Base-by-base conservation (phyloP, 1,140 invertebrate genomes). In the Onthophagus taurus region DNA sequence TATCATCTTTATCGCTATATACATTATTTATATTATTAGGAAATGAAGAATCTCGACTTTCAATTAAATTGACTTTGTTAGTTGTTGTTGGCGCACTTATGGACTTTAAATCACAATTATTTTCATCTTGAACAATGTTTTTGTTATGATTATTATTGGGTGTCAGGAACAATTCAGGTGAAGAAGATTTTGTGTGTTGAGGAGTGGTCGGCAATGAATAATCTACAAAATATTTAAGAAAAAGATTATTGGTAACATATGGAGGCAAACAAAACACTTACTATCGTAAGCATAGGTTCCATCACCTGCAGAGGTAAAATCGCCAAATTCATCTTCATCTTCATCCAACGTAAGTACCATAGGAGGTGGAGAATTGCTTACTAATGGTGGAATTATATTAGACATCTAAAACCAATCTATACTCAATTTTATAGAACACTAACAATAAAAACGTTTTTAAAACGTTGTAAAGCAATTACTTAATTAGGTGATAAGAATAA, bases 341-440 rank as follows among this genome's bases (percentile, higher is more conserved):
- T 78, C 75, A 3, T 74, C 72, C 46, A 77, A 73, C 18, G 67
- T 66, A 49, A 66, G 66, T 54, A 72, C 74, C 26, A 78, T 69
- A 18, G 77, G 77, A 36, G 77, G 77, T 47, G 77, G 77, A 17
- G 76, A 75, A 44, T 71, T 76, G 52, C 76, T 76, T 31, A 80
- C 67, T 44, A 79, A 59, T 24, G 76, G 76, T 53, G 76, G 76
- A 53, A 78, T 69, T 48, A 68, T 59, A 43, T 65, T 63, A 24
- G 63, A 62, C 63, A 66, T 66, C 53, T 39, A 16, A 12, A 39
- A 39, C 23, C n/a, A 26, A 26, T 26, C n/a, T 26, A 26, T n/a
- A 26, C 6, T 26, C 6, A 26, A 6, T 26, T 26, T 26, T 26
- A 26, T 26, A 7, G n/a, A 7, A 7, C n/a, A n/a, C n/a, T 26